Percentiles rank a stretch among this genome's conserved stretches.
These are phyloP conservation scores for Scortum barcoo DNA, from an alignment of 2,113 vertebrate genomes.

Conservation along the genomic window DNA sequence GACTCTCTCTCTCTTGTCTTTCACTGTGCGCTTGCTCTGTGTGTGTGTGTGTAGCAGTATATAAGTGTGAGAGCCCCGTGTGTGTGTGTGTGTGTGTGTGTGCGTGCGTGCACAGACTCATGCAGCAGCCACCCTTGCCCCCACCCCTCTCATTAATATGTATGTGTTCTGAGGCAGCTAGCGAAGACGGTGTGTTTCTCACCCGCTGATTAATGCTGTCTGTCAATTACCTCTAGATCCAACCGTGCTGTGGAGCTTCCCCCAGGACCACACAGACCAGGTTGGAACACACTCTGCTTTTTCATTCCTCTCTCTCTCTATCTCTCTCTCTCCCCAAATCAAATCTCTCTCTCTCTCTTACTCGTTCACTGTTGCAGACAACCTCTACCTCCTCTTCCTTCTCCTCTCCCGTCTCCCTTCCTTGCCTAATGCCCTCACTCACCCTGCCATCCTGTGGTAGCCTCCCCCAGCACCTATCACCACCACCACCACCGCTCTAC, in stretches of 20 bases:
- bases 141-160: constrained; percentile 89
- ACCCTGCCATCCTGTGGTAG: constrained; percentile 74
- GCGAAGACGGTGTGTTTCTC: constrained; percentile 88
- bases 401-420: constrained; percentile 46
- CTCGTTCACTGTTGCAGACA: constrained; percentile 38
- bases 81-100: constrained; percentile 47
- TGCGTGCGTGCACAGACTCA: constrained; percentile 80
- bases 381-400: constrained; percentile 24
- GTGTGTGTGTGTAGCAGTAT: constrained; percentile 23
- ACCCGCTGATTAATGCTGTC: constrained; percentile 94
- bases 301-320: constrained; percentile 60
- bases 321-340: constrained; percentile 32
- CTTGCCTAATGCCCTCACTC: constrained; percentile 75
- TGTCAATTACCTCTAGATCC: constrained; percentile 99
- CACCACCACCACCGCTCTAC: constrained; percentile 42
- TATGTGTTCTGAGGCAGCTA: constrained; percentile 87
- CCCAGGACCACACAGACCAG: constrained; percentile 99
- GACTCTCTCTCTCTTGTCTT: constrained; percentile 67
- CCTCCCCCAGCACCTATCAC: constrained; percentile 66
- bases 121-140: constrained; percentile 86
- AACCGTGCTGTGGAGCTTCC: constrained; percentile 98
- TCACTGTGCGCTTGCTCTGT: constrained; percentile 50
- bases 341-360: constrained; percentile 24
- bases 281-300: constrained; percentile 92
- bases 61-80: constrained; percentile 11